Conservation (phyloP, 2,113 vertebrate genomes). For the Trematomus loennbergii region DNA sequence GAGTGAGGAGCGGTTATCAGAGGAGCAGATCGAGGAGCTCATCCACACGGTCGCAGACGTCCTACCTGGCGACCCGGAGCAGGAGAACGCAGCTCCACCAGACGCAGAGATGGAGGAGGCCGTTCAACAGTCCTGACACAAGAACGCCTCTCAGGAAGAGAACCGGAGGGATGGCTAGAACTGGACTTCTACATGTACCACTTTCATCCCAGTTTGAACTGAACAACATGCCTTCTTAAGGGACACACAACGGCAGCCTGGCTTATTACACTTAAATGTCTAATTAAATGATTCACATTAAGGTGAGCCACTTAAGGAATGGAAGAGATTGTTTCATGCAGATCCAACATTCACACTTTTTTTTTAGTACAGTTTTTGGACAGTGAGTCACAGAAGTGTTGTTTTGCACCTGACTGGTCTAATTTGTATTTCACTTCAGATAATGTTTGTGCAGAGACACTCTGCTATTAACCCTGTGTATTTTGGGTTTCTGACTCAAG, state of each 20-base stretch:
- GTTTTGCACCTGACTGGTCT: conserved; percentile 7
- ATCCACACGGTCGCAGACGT: conserved; percentile 79
- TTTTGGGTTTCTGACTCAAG: conserved; percentile 18
- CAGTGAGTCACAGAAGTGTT: conserved; percentile 1
- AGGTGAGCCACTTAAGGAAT: neutral
- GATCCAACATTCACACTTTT: too few species aligned
- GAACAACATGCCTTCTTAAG: neutral
- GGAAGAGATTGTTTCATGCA: neutral
- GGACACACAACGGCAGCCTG: neutral
- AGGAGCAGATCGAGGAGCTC: conserved; percentile 87
- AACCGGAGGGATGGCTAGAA: conserved; percentile 3
- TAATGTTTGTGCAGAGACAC: conserved; percentile 7
- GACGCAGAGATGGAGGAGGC: conserved; percentile 71
- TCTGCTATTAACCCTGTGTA: conserved; percentile 7
- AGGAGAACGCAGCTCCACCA: conserved; percentile 64
- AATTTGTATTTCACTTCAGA: conserved; percentile 28
- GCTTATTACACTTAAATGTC: neutral
- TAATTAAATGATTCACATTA: conserved; percentile 10
- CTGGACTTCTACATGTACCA: neutral
- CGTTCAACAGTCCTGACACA: conserved; percentile 53
- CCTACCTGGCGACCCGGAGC: conserved; percentile 83
- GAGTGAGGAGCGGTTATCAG: conserved; percentile 87
- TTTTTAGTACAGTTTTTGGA: neutral
- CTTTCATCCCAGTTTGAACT: conserved; percentile 19
- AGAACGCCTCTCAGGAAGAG: neutral